A percentile compares a stretch with the other conserved stretches of the same genome.
phyloP scores from a whole-genome alignment of 2,888 invertebrate genomes.

The Crocallis elinguaria region DNA sequence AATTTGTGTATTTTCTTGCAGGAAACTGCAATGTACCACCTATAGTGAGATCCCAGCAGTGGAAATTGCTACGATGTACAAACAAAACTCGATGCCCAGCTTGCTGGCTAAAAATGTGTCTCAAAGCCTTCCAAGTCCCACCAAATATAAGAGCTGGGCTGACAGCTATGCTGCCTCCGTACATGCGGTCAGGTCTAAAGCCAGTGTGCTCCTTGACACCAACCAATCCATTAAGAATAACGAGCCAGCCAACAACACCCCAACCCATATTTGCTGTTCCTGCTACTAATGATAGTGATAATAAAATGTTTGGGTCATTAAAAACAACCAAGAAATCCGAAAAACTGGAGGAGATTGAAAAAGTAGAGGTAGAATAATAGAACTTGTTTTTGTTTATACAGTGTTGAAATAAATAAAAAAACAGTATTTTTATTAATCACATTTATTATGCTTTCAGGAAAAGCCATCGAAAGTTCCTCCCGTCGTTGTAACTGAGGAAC shows the following conservation, averaged over 20 bases:
- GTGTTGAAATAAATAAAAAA: background rate
- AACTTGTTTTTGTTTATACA: background rate
- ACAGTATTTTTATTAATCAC: background rate
- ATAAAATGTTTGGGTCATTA: conserved; percentile 64
- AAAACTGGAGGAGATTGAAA: conserved; percentile 59
- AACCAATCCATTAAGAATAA: conserved; percentile 65
- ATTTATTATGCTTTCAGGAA: conserved; percentile 50
- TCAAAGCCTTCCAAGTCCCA: conserved; percentile 92
- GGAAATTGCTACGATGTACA: conserved; percentile 88
- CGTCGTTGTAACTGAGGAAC: conserved; percentile 47
- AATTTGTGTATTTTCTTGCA: conserved; percentile 39
- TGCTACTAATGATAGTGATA: conserved; percentile 62
- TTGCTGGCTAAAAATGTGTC: conserved; percentile 94
- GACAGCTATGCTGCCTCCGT: conserved; percentile 88
- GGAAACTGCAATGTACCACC: conserved; percentile 90
- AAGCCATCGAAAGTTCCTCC: conserved; percentile 60
- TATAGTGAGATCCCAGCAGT: conserved; percentile 88
- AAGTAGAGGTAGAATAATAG: conserved; percentile 57
- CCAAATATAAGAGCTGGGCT: conserved; percentile 87
- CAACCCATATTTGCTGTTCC: conserved; percentile 61
- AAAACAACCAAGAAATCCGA: conserved; percentile 68
- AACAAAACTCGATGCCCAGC: conserved; percentile 92
- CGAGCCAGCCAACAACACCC: conserved; percentile 43
- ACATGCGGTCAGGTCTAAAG: conserved; percentile 80
- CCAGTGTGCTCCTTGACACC: conserved; percentile 55